Evolutionary conservation across 1,140 invertebrate genomes (phyloP), one percentile per base, ranked within the genome.

Genomic region (Drosophila kikkawai): DNA sequence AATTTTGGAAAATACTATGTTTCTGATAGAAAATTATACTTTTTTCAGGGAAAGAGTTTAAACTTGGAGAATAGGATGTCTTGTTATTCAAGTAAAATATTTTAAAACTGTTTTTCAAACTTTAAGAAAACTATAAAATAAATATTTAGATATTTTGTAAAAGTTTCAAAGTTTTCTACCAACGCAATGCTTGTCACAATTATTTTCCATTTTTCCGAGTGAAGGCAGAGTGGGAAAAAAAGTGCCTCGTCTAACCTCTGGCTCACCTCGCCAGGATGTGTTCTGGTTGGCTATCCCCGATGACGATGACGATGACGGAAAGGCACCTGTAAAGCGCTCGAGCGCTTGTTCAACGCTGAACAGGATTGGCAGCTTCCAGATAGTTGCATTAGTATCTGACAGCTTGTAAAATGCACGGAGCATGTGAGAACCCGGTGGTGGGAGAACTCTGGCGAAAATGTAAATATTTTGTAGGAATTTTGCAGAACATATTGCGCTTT

Each of bases 381-480:
- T 87, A 77, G 76, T 69, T 79, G 79, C 79, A 85, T 78, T 85
- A 85, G 74, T 80, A 78, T 59, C 75, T 63, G 53, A 79, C 66
- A 68, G 66, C 56, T 64, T 79, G 58, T 55, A 59, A 82, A 73
- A 78, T 56, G 67, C 53, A 63, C 17, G 13, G 15, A 58, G 36
- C 41, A 45, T 55, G 58, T 32, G 39, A 32, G 57, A 17, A 22
- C 32, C 9, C n/a, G 15, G 6, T 26, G 65, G 32, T 26, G n/a
- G 39, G 3, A 13, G 19, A 22, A 36, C 22, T 32, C 41, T 51
- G 34, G 11, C 26, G 51, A 56, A 53, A 57, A 32, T 66, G 59
- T 56, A 74, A 85, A 84, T 66, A 85, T 85, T 80, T 73, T 65
- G 13, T 9, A 37, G 32, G 53, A 50, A 70, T 69, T 57, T 68